Evolutionary conservation across 2,113 vertebrate species (phyloP).

Genomic region (Coptodon rendalli): DNA sequence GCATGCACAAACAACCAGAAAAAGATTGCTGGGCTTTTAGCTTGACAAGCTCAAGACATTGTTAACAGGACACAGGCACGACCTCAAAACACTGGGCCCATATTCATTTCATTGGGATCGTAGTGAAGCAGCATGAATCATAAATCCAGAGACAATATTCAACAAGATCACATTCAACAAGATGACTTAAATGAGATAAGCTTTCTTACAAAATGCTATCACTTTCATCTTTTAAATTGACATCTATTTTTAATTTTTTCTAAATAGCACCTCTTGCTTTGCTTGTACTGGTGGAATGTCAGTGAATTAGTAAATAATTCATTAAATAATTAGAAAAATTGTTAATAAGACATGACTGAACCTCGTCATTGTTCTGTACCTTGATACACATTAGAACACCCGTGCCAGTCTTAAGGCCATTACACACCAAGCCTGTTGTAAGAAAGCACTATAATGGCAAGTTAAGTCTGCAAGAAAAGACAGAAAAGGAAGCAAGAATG

Average conservation of each 20-base stretch:
- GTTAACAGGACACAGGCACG: neutral
- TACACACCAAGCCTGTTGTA: neutral
- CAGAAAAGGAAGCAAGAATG: neutral
- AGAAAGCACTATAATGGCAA: neutral
- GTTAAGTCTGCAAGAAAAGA: neutral
- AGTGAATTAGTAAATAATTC: neutral
- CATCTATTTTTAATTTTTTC: neutral
- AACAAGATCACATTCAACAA: neutral
- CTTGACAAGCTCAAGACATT: neutral
- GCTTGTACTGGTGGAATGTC: neutral
- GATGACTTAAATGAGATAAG: neutral
- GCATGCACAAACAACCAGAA: neutral
- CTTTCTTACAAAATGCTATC: neutral
- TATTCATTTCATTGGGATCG: neutral
- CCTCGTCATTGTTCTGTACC: neutral
- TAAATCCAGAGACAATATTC: neutral
- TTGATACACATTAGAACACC: neutral
- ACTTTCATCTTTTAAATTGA: neutral
- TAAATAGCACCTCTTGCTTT: neutral
- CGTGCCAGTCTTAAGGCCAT: neutral
- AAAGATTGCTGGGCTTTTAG: neutral
- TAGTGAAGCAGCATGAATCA: neutral
- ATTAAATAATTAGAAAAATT: neutral
- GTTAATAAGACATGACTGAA: neutral
- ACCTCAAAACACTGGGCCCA: neutral